A percentile compares a stretch with the other conserved stretches of the same genome.
Evolutionary conservation across 1,140 invertebrate species (phyloP).

Genomic region (Propsilocerus akamusi): DNA sequence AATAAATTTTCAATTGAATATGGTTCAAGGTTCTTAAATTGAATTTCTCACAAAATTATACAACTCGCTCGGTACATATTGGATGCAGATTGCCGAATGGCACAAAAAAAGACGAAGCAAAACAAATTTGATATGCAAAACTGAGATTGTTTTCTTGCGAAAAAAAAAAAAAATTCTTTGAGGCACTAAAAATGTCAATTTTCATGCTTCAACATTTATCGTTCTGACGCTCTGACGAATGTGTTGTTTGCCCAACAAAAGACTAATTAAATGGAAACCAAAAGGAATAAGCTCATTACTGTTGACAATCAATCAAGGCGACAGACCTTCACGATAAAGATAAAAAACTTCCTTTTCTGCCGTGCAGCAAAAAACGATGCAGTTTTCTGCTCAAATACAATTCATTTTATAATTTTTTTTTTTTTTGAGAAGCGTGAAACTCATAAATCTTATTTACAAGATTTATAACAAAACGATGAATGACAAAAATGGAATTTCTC

Average conservation of each 20-base stretch:
- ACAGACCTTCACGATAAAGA: too few relatives aligned
- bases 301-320: background rate
- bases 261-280: background rate
- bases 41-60: too few relatives aligned
- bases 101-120: too few relatives aligned
- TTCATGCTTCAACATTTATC: too few relatives aligned
- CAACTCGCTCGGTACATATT: too few relatives aligned
- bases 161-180: too few relatives aligned
- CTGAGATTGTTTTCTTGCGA: too few relatives aligned
- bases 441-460: background rate
- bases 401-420: background rate
- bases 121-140: too few relatives aligned
- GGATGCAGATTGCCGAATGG: too few relatives aligned
- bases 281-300: background rate
- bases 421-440: background rate
- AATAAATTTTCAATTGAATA: background rate
- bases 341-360: background rate
- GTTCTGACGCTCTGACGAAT: too few relatives aligned
- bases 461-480: background rate
- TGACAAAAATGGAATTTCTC: constrained; percentile 1
- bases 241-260: too few relatives aligned
- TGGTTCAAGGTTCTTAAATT: background rate
- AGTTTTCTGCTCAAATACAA: background rate
- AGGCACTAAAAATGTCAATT: too few relatives aligned
- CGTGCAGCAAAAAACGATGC: background rate